Evolutionary conservation across 2,113 vertebrate species (phyloP), one percentile per base, ranked within the genome.

Genomic region (Mionectes macconnelli): DNA sequence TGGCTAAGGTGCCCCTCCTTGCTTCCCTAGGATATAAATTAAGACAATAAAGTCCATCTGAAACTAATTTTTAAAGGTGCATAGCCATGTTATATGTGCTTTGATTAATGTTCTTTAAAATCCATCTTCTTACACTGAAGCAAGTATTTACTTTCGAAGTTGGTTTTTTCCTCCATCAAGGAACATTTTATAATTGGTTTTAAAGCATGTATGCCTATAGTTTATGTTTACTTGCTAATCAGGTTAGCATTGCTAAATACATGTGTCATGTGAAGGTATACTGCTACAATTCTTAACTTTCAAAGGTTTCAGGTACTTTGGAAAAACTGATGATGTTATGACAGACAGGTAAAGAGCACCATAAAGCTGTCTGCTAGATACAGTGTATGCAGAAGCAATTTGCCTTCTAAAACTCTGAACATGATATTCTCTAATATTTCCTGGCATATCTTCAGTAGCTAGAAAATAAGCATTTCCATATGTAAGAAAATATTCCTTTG

Each of bases 401-500:
- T 97, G 94, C 93, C 96, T 96, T 96, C 95, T 91, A 96, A 97
- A 96, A 92, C 94, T 87, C 87, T 64, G 77, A 97, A 92, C 96
- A 59, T 49, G 87, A 75, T 90, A 93, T 86, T 95, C 89, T 92
- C 74, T 95, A 96, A 95, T 93, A 96, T 93, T 86, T 96, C 93
- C 93, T 84, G 89, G 93, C 91, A 92, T 83, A 91, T 91, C 95
- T 83, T 92, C 81, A 77, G 95, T 78, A 94, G 84, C 94, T 81
- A 79, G 95, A 84, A 95, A 96, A 95, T 96, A 97, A 96, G 93
- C 95, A 96, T 95, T 94, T 97, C 96, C 96, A 97, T 75, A 56
- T 79, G 93, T 94, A 96, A 97, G 96, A 92, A 93, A 93, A 95
- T 62, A 79, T 80, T 90, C 94, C 95, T 97, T 97, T 93, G 97